Conservation (phyloP, 64 coral and sea anemone species). For the Porites lutea region DNA sequence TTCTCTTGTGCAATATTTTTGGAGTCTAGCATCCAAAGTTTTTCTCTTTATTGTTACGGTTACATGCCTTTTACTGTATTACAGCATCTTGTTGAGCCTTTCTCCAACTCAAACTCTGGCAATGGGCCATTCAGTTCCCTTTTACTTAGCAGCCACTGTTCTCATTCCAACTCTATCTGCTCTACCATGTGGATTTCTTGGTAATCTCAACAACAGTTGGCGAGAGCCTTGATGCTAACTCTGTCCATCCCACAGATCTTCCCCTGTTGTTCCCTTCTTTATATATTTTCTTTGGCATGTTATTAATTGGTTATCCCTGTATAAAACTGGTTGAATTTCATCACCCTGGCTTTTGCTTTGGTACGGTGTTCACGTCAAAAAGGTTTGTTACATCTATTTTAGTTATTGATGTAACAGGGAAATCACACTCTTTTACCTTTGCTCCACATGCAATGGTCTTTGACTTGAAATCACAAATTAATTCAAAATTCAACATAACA, state of each 20-base stretch:
- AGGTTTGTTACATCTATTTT: no score
- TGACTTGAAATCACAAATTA: constrained; percentile 3
- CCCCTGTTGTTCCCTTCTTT: background rate
- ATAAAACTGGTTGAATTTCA: constrained; percentile 11
- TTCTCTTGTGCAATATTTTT: no score
- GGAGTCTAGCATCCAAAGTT: no score
- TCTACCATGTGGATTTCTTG: background rate
- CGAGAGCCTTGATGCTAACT: background rate
- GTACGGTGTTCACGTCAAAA: background rate
- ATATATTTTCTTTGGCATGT: background rate
- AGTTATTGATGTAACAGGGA: background rate
- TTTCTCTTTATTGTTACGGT: no score
- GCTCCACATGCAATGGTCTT: background rate
- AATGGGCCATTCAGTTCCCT: background rate
- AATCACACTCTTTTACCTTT: no score
- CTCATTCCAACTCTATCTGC: background rate
- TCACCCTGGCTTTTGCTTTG: background rate
- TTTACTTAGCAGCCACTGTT: no score
- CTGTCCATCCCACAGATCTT: no score
- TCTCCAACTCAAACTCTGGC: background rate
- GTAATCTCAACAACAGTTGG: background rate
- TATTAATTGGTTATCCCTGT: constrained; percentile 8
- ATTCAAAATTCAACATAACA: constrained; percentile 6
- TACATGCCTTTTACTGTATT: no score
- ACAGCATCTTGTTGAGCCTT: no score